Evolutionary conservation across 2,113 vertebrate species (phyloP), one percentile per base, ranked within the genome.

Genomic region (Pachyramphus minor): DNA sequence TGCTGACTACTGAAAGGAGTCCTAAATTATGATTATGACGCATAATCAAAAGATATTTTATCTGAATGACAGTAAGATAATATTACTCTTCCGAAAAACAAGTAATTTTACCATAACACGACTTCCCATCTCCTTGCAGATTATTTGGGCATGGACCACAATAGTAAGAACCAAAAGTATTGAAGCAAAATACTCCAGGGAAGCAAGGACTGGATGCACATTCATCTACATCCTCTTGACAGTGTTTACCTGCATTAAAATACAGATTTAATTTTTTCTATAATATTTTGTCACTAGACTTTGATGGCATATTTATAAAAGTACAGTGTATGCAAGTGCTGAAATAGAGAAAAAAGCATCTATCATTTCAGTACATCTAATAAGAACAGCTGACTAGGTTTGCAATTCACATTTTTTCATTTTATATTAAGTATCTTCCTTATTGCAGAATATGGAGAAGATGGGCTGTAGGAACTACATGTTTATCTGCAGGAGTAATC

Each of bases 141-240:
- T 98, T 98, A 31, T 74, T 81, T n/a, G 99, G 99, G 79, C 99
- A 99, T 13, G 89, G 71, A 56, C 97, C 98, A 96, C 99, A 99
- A 55, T 63, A 53, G 84, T 99, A 99, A 67, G 99, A 99, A 58
- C 99, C 98, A 58, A 97, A 93, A 0, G 98, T 98, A 97, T 99
- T 99, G 95, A 98, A 95, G 78, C 99, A 99, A 73, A 95, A 69
- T 25, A 97, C 98, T 58, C 97, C 98, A 23, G 98, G 87, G 75
- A 98, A 98, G 88, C 99, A 99, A 15, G 98, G 98, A 58, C 33
- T 93, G 27, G 97, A 98, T 59, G 89, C 60, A 91, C 99, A 99
- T 94, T 99, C 99, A 31, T 99, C 98, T 27, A 98, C 33, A 67
- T 99, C 99, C 59, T 98, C 98, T 96, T 98, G 97, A 75, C 99